phyloP scores from a whole-genome alignment of 1,140 invertebrate species.

The Sinonovacula constricta region DNA sequence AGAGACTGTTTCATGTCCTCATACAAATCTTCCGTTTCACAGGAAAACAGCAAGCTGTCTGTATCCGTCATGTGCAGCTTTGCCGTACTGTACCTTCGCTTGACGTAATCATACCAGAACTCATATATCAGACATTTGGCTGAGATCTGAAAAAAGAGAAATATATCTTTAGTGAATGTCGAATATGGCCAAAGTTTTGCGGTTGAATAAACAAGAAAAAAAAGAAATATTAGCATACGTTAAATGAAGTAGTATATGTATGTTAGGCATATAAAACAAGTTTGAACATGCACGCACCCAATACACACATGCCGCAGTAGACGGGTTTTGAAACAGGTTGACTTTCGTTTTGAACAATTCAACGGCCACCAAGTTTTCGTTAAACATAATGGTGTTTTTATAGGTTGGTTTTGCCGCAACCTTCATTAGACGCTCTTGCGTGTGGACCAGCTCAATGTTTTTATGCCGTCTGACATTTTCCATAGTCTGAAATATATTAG shows the following conservation, averaged over 20 bases:
- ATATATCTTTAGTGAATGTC: too few species aligned
- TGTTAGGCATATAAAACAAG: neutral
- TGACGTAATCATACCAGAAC: conserved; percentile 63
- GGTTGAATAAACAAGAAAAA: neutral
- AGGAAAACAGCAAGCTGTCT: conserved; percentile 75
- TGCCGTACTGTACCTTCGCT: conserved; percentile 61
- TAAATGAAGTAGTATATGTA: too few species aligned
- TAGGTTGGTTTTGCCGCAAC: conserved; percentile 73
- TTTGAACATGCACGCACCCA: conserved; percentile 57
- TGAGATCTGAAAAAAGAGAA: conserved; percentile 8
- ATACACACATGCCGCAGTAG: conserved; percentile 58
- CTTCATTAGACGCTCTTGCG: conserved; percentile 46
- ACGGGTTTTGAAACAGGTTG: conserved; percentile 58
- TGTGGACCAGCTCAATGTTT: conserved; percentile 22
- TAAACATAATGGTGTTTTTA: conserved; percentile 70
- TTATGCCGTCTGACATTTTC: conserved; percentile 12
- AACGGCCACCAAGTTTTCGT: conserved; percentile 60
- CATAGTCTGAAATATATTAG: neutral
- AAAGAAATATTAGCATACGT: neutral
- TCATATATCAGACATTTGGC: conserved; percentile 61
- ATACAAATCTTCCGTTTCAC: conserved; percentile 76
- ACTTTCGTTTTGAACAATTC: conserved; percentile 51
- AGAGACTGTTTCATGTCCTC: conserved; percentile 65
- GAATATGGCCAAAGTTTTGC: too few species aligned
- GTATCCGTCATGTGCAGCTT: conserved; percentile 76